Conservation (phyloP, 2,113 vertebrate species). For the Rhineura floridana region DNA sequence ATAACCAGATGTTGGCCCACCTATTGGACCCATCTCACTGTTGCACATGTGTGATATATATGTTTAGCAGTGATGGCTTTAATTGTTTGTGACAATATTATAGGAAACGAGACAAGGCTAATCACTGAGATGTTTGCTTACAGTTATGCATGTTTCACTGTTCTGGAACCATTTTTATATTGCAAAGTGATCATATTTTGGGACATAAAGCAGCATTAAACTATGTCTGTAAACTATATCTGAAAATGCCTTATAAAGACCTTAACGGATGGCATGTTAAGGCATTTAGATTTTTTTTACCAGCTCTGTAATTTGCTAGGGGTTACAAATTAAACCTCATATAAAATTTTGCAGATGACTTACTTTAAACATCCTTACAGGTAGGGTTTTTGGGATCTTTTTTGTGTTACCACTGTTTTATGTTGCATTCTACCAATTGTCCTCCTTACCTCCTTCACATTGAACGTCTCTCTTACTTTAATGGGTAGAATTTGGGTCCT, state of each 20-base stretch:
- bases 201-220: conserved; percentile 33
- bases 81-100: conserved; percentile 10
- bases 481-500: conserved; percentile 63
- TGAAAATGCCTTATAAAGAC: conserved; percentile 29
- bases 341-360: conserved; percentile 49
- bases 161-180: conserved; percentile 39
- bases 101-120: conserved; percentile 1
- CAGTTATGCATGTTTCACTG: neutral
- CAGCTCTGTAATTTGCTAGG: conserved; percentile 39
- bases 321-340: conserved; percentile 40
- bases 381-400: conserved; percentile 21
- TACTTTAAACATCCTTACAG: conserved; percentile 52
- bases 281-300: conserved; percentile 30
- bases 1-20: neutral
- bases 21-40: neutral
- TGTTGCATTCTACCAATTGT: conserved; percentile 63
- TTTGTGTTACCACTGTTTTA: conserved; percentile 50
- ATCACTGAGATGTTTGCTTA: neutral
- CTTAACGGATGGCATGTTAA: conserved; percentile 18
- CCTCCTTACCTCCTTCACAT: conserved; percentile 46
- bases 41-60: neutral
- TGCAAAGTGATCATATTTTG: conserved; percentile 30
- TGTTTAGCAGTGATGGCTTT: conserved; percentile 10
- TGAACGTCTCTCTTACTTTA: conserved; percentile 62
- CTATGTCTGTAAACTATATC: neutral